Evolutionary conservation across 2,797 vertebrate genomes (phyloP), one percentile per base, ranked within the genome.

Genomic region (Melanotaenia nigrans): DNA sequence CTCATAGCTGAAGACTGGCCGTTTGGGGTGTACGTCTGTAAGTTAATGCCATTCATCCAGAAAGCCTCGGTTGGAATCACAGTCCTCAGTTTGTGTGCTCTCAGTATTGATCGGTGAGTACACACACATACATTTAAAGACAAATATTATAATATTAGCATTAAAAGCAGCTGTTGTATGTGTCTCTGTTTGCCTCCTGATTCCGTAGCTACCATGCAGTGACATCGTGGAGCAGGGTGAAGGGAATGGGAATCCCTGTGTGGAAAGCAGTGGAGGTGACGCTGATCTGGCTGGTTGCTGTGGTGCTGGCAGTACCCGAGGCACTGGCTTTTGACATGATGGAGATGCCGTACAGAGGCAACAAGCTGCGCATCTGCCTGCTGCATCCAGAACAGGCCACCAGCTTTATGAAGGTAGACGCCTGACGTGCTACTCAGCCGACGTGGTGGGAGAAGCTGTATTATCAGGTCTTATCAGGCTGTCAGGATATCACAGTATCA

Each of bases 1-100:
- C 90, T 97, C 5, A 71, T 97, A 79, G 96, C 96, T 0, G 92
- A 94, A 82, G 94, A 96, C 86, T 97, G 96, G 96, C 96, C 96
- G 0, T 96, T 97, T 0, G 96, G 96, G 0, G 95, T 96, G 10
- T 93, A 95, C 5, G 61, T 96, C 61, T 97, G 96, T 80, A 97
- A 96, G 82, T 40, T 96, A 85, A 93, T 96, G 58, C 96, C 96
- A 0, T 97, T 97, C 85, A 94, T 97, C 75, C 96, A 97, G 89
- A 97, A 97, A 79, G 95, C 96, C 1, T 96, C 96, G 0, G 96
- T 97, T 51, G 96, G 96, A 68, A 96, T 97, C 87, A 97, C 96
- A 0, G 96, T 97, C 59, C 95, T 97, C 81, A 97, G 96, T 82
- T 93, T 97, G 18, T 97, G 96, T 5, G 96, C 96, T 20, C 95